Conservation (phyloP, 2,888 invertebrate species). For the Hydriomena furcata region DNA sequence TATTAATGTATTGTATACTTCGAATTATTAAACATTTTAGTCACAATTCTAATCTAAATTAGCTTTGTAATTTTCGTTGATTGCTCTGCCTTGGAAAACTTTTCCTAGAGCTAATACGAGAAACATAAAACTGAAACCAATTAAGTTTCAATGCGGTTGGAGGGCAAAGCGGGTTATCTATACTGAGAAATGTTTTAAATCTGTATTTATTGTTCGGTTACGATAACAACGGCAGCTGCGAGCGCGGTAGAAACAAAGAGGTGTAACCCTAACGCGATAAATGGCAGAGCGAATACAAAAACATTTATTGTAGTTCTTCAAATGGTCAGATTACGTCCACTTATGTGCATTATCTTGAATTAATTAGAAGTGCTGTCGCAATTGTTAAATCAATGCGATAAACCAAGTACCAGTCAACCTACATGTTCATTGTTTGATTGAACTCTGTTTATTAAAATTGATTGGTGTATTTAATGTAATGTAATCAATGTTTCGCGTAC, state of each 20-base stretch:
- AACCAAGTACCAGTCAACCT: constrained; percentile 19
- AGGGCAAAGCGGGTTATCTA: constrained; percentile 60
- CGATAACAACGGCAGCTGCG: constrained; percentile 78
- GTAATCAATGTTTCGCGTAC: constrained; percentile 18
- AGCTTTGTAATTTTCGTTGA: constrained; percentile 17
- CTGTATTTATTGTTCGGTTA: constrained; percentile 63
- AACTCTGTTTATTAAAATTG: constrained; percentile 28
- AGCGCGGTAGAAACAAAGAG: constrained; percentile 69
- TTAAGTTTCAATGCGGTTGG: constrained; percentile 47
- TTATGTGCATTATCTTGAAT: constrained; percentile 67
- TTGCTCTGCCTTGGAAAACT: constrained; percentile 32
- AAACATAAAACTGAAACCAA: constrained; percentile 34
- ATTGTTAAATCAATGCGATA: constrained; percentile 40
- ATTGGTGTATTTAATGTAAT: constrained; percentile 27
- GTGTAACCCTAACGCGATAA: constrained; percentile 63
- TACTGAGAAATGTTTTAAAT: constrained; percentile 69
- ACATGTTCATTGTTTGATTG: constrained; percentile 33
- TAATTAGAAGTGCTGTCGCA: constrained; percentile 61
- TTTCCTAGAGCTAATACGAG: constrained; percentile 37
- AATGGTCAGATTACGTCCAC: constrained; percentile 54
- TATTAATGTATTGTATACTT: too few species aligned
- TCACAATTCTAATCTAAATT: constrained; percentile 8
- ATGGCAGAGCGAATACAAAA: constrained; percentile 57
- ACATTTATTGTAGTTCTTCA: constrained; percentile 50
- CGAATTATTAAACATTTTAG: constrained; percentile 3